Base-by-base conservation (phyloP, 2,113 vertebrate genomes). In the Morone chrysops region DNA sequence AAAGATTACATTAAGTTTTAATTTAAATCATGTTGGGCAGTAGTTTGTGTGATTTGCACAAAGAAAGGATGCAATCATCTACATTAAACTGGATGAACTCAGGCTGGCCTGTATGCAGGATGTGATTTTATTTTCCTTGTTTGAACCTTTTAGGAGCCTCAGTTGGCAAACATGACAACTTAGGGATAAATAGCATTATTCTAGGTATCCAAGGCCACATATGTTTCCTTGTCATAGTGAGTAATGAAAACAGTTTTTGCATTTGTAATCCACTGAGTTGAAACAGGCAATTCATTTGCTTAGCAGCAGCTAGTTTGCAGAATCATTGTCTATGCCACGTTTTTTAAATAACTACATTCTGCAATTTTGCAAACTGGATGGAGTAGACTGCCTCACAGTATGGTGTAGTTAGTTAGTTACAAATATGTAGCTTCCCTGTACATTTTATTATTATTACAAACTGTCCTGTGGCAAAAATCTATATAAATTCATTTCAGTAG, bases 111-210 rank as follows among this genome's bases (percentile, higher is more conserved):
- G 60, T 18, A 6, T 51, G 67, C 77, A 87, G 79, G 86, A 69
- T 81, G 67, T 63, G 67, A 41, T 45, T 84, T 72, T 60, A 20
- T 80, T 83, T 78, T 72, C 47, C 69, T 79, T 74, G 75, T 70
- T 85, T n/a, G 0, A 81, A 81, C 22, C 60, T 56, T 90, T 77
- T 60, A 20, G 7, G 25, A 43, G 50, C 54, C 60, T 65, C 14
- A 22, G 61, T 72, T 60, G 41, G 78, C 45, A 47, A 77, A 67
- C 22, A 60, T 67, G 59, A 50, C 73, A 70, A 77, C 77, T 71
- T 50, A 18, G 81, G 75, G 72, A 80, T 85, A n/a, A 69, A 50
- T 66, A 18, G 43, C 71, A 77, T 84, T 78, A 87, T 84, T 78
- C 20, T 80, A 70, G 54, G 22, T 20, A 75, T 50, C 31, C 74